Evolutionary conservation across 35 echinoderm and acorn worm species (phyloP).

Genomic region (Ophioderma brevispina): DNA sequence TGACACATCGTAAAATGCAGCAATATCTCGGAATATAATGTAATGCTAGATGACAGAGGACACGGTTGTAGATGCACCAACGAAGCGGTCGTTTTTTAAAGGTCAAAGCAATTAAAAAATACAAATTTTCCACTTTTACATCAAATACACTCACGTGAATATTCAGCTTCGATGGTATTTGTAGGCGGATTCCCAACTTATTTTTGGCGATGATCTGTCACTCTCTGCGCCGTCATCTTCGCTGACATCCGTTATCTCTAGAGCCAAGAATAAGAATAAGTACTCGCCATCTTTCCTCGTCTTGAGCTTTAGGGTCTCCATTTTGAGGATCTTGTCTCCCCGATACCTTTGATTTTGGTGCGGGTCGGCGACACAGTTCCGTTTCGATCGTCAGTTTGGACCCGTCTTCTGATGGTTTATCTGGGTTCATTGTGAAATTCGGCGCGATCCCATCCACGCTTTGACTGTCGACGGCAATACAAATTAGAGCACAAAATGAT

Average conservation of each 20-base stretch:
- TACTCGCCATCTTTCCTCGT: slow-evolving; percentile 69
- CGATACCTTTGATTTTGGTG: slow-evolving; percentile 74
- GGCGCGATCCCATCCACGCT: slow-evolving; percentile 75
- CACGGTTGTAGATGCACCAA: no score
- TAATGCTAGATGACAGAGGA: no score
- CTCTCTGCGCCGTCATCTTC: slow-evolving; percentile 83
- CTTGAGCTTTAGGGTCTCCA: slow-evolving; percentile 71
- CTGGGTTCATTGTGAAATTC: slow-evolving; percentile 99
- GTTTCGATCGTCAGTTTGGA: slow-evolving; percentile 91
- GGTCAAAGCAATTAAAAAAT: no score
- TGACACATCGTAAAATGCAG: no score
- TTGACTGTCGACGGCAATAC: neutral
- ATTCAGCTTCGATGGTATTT: slow-evolving; percentile 98
- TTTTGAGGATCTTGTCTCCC: slow-evolving; percentile 51
- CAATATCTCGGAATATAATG: no score
- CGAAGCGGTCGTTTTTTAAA: no score
- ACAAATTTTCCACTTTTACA: no score
- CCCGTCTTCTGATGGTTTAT: slow-evolving; percentile 89
- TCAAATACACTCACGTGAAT: no score
- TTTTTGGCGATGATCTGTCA: slow-evolving; percentile 94
- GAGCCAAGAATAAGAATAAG: slow-evolving; percentile 73
- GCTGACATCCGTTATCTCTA: slow-evolving; percentile 83
- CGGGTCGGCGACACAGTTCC: slow-evolving; percentile 68
- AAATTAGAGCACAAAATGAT: no score
- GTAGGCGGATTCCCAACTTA: slow-evolving; percentile 85